phyloP scores from a whole-genome alignment of 2,797 vertebrate genomes.

The Gadopsis bispinosus region DNA sequence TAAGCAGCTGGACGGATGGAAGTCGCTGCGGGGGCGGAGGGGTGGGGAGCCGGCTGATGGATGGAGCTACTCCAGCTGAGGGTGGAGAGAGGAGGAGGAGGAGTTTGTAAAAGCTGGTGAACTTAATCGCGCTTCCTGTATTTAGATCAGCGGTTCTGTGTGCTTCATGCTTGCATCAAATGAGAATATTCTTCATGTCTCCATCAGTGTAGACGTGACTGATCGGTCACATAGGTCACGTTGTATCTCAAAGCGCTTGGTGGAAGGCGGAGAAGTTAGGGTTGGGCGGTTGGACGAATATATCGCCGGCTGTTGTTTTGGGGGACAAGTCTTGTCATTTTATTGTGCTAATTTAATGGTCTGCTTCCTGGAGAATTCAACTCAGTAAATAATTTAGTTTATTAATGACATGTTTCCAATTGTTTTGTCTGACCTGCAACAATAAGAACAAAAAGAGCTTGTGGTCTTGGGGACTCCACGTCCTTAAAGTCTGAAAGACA shows the following conservation, averaged over 20 bases:
- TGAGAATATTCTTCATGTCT: not conserved
- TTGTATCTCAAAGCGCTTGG: not conserved
- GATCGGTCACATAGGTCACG: not conserved
- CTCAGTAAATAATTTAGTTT: too few relatives aligned
- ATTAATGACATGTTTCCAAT: not conserved
- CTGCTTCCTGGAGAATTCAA: too few relatives aligned
- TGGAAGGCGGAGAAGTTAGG: too few relatives aligned
- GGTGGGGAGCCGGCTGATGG: slow-evolving; percentile 5
- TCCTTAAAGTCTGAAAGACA: not conserved
- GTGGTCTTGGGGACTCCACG: not conserved
- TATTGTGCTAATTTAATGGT: too few relatives aligned
- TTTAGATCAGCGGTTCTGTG: not conserved
- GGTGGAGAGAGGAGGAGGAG: not conserved
- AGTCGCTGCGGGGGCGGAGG: slow-evolving; percentile 1
- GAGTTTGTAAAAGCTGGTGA: slow-evolving; percentile 20
- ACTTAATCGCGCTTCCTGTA: slow-evolving; percentile 34
- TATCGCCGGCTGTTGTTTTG: too few relatives aligned
- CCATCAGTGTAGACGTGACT: not conserved
- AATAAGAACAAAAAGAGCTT: not conserved
- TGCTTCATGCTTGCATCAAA: not conserved
- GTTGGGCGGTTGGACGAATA: too few relatives aligned
- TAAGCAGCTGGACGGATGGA: slow-evolving; percentile 60
- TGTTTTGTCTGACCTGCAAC: not conserved
- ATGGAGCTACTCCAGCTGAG: slow-evolving; percentile 11
- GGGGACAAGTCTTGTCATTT: too few relatives aligned